Base-by-base conservation (phyloP, 2,888 invertebrate genomes). In the Chirona hameri region DNA sequence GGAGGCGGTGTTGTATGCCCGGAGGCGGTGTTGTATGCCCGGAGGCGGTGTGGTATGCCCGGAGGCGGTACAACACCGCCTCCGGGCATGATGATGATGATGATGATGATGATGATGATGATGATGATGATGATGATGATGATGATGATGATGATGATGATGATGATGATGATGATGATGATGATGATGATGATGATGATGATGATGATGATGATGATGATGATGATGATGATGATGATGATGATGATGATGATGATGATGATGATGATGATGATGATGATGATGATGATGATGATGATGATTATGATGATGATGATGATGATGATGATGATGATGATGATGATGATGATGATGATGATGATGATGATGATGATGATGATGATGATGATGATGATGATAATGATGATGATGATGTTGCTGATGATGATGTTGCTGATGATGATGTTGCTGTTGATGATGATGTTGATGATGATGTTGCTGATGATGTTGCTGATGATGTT, bases 51-150 rank as follows among this genome's bases (percentile, higher is more conserved):
- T n/a, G n/a, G n/a, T n/a, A n/a, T n/a, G n/a, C n/a, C n/a, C n/a
- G n/a, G n/a, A n/a, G n/a, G n/a, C n/a, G n/a, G n/a, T n/a, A n/a
- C n/a, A n/a, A 65, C n/a, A n/a, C 18, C n/a, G 65, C 18, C n/a
- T 18, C 18, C n/a, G 65, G n/a, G 18, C 21, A 65, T 65, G 65
- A 65, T 65, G 65, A 65, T 65, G 65, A 65, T 65, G 65, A 65
- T n/a, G 65, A n/a, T 65, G 65, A 65, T 65, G 65, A 65, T 65
- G 65, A 65, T 65, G 65, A 65, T 65, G 65, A 65, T 65, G 65
- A 65, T 65, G 65, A 65, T 65, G 65, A 65, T 65, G 65, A 65
- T 65, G 65, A 65, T 65, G 65, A 65, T 65, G 65, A 65, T 65
- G 65, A 65, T 65, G 65, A 65, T 65, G 65, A 65, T 65, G 65